These are phyloP conservation scores for Monodelphis domestica DNA, from an alignment of 2,797 vertebrate genomes.

Conservation along the genomic window DNA sequence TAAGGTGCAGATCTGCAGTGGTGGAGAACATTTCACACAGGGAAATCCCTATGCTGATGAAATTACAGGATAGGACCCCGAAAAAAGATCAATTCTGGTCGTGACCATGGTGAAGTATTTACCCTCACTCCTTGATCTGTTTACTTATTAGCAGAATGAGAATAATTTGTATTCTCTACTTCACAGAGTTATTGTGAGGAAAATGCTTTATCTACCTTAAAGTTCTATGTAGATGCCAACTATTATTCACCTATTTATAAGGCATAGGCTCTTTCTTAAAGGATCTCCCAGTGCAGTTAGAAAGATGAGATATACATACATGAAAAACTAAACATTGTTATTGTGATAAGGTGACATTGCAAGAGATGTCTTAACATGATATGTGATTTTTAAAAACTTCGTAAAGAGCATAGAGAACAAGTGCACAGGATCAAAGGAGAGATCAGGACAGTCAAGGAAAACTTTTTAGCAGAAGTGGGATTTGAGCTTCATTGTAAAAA, in stretches of 20 bases:
- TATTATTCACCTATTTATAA: background rate
- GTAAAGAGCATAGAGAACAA: background rate
- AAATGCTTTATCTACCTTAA: background rate
- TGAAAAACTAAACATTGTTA: background rate
- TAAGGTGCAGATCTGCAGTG: background rate
- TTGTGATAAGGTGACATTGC: background rate
- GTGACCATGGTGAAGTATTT: background rate
- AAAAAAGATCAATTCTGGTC: background rate
- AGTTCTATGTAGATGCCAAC: background rate
- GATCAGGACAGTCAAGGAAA: background rate
- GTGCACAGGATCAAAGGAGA: too few species aligned
- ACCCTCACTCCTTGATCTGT: background rate
- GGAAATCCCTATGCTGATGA: background rate
- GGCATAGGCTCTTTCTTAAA: background rate
- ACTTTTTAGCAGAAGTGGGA: background rate
- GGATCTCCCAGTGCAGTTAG: background rate
- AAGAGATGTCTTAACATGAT: rapidly evolving
- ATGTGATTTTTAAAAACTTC: rapidly evolving
- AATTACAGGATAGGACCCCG: background rate
- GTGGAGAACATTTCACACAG: background rate
- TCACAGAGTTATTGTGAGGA: background rate
- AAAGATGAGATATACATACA: background rate
- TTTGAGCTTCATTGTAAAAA: too few species aligned
- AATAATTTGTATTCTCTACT: background rate
- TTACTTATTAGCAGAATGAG: background rate